Evolutionary conservation across 2,888 invertebrate species (phyloP).

Genomic region (Tenthredo scrophulariae): DNA sequence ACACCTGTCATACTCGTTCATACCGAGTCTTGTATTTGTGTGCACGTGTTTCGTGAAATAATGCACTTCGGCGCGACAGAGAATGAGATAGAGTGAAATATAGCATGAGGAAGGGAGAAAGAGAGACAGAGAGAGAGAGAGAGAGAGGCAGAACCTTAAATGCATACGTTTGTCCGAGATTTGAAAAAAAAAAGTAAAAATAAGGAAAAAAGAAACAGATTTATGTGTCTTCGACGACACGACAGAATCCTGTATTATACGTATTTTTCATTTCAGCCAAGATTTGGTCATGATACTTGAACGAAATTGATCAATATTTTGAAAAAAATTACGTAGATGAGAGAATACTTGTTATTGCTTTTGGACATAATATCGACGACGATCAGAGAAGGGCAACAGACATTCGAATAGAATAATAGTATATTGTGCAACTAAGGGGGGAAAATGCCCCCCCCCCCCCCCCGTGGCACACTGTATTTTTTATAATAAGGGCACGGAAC

Average conservation of each 20-base stretch:
- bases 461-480: too few relatives aligned
- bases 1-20: conserved; percentile 77
- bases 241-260: conserved; percentile 13
- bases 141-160: conserved; percentile 13
- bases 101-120: not conserved
- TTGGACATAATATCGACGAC: not conserved
- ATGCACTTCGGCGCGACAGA: conserved; percentile 37
- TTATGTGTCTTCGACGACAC: conserved; percentile 12
- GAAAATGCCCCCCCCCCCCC: too few relatives aligned
- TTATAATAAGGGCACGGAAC: too few relatives aligned
- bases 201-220: conserved; percentile 25
- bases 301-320: conserved; percentile 10
- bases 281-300: not conserved
- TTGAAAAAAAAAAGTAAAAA: not conserved
- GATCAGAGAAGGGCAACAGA: not conserved
- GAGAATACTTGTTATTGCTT: not conserved
- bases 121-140: not conserved
- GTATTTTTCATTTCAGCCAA: not conserved
- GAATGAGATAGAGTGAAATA: conserved; percentile 16
- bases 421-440: too few relatives aligned
- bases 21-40: conserved; percentile 56
- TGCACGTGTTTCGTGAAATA: conserved; percentile 51
- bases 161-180: conserved; percentile 40
- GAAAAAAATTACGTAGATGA: not conserved
- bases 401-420: not conserved